These are phyloP conservation scores for Leucoptera coffeella DNA, from an alignment of 2,888 invertebrate genomes.

Conservation along the genomic window DNA sequence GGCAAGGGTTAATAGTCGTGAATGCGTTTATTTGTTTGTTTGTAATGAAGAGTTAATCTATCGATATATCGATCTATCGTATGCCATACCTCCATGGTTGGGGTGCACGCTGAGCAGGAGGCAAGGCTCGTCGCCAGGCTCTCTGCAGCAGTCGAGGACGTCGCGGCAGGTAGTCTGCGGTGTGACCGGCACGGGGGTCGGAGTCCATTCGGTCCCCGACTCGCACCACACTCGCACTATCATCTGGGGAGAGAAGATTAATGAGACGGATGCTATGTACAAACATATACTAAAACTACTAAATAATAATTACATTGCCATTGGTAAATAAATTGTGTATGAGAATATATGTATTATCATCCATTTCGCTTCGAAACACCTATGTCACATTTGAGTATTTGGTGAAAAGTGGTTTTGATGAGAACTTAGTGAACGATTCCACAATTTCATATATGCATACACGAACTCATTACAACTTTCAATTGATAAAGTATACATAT, in stretches of 20 bases:
- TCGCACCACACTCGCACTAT: slow-evolving; percentile 62
- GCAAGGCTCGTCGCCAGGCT: slow-evolving; percentile 60
- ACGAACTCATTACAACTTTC: no score
- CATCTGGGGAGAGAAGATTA: slow-evolving; percentile 41
- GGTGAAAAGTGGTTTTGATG: no score
- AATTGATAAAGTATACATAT: no score
- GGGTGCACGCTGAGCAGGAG: slow-evolving; percentile 55
- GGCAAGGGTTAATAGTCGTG: no score
- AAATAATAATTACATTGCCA: background rate
- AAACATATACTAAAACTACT: background rate
- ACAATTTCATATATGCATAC: no score
- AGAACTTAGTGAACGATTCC: no score
- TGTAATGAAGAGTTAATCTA: background rate
- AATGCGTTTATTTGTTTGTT: background rate
- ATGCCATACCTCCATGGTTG: slow-evolving; percentile 45
- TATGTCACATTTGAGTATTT: no score
- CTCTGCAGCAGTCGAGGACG: slow-evolving; percentile 59
- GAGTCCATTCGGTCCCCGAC: slow-evolving; percentile 42
- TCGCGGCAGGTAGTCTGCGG: slow-evolving; percentile 59
- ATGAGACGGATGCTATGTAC: background rate
- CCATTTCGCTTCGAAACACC: no score
- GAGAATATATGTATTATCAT: no score
- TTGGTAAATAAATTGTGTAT: no score
- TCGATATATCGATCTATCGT: background rate
- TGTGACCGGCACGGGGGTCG: slow-evolving; percentile 58